phyloP scores from a whole-genome alignment of 2,888 invertebrate genomes.

The Tillus elongatus region DNA sequence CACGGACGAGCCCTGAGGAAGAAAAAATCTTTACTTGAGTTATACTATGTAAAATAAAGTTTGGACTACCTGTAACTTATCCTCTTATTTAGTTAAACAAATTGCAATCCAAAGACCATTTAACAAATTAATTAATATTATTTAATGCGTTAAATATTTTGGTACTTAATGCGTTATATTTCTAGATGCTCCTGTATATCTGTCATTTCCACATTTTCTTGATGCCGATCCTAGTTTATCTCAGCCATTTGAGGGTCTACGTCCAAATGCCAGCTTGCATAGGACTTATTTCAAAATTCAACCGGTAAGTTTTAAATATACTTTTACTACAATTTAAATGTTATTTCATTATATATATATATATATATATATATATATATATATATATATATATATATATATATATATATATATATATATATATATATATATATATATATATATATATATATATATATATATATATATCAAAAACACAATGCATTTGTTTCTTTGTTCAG shows the following conservation, averaged over 20 bases:
- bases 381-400: constrained; percentile 11
- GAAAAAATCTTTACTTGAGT: too few relatives aligned
- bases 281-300: constrained; percentile 77
- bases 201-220: constrained; percentile 85
- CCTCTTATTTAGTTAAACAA: too few relatives aligned
- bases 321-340: constrained; percentile 2
- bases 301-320: constrained; percentile 51
- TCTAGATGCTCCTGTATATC: constrained; percentile 75
- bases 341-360: too few relatives aligned
- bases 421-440: constrained; percentile 9
- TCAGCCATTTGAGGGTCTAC: constrained; percentile 61
- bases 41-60: too few relatives aligned
- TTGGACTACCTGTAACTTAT: too few relatives aligned
- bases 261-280: constrained; percentile 59
- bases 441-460: too few relatives aligned
- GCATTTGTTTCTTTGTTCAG: too few relatives aligned
- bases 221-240: constrained; percentile 64
- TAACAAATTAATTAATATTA: too few relatives aligned
- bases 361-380: constrained; percentile 6
- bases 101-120: too few relatives aligned
- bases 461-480: too few relatives aligned
- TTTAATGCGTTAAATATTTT: not conserved
- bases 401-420: constrained; percentile 7
- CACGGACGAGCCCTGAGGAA: too few relatives aligned
- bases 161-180: not conserved